Evolutionary conservation across 2,797 vertebrate species (phyloP).

Genomic region (Chromobotia macracanthus): DNA sequence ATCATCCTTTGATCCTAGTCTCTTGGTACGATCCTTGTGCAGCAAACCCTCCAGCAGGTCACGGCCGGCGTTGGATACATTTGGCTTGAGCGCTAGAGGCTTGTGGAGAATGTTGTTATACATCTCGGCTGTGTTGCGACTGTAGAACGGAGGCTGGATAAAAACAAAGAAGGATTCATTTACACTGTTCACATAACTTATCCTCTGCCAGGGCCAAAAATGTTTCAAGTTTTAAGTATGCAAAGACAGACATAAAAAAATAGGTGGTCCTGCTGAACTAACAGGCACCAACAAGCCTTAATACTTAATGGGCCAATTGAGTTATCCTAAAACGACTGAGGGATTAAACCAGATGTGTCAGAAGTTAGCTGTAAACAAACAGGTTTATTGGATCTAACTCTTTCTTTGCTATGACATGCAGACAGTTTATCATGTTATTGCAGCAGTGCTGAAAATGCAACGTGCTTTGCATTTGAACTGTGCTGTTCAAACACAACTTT

Average conservation of each 20-base stretch:
- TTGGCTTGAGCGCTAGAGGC: conserved; percentile 78
- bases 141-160: conserved; percentile 81
- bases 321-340: too few relatives aligned
- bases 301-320: too few relatives aligned
- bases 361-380: too few relatives aligned
- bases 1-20: conserved; percentile 77
- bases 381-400: too few relatives aligned
- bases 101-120: conserved; percentile 84
- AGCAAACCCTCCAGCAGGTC: conserved; percentile 80
- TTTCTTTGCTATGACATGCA: too few relatives aligned
- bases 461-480: too few relatives aligned
- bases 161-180: background rate
- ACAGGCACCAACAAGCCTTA: too few relatives aligned
- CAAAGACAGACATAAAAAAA: background rate
- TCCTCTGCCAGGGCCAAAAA: background rate
- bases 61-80: conserved; percentile 79
- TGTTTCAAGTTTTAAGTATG: background rate
- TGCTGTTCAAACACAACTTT: too few relatives aligned
- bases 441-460: too few relatives aligned
- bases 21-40: conserved; percentile 79
- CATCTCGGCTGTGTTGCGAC: conserved; percentile 83
- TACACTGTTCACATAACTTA: background rate
- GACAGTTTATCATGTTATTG: too few relatives aligned
- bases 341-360: too few relatives aligned
- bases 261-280: too few relatives aligned